A percentile compares a stretch with the other conserved stretches of the same genome.
phyloP scores from a whole-genome alignment of 2,888 invertebrate species.

The Cantharis flavilabris region DNA sequence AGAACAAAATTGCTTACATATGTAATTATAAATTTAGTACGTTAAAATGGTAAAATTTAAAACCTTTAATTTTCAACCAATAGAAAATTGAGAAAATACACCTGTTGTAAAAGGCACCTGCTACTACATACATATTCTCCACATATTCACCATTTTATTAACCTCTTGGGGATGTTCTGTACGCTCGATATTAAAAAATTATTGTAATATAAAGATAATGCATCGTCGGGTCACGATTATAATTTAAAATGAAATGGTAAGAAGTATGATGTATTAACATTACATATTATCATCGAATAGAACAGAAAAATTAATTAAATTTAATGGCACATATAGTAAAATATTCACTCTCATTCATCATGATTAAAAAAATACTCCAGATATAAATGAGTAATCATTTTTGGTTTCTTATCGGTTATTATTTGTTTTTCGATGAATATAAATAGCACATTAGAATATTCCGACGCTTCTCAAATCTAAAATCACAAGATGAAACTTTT shows the following conservation, averaged over 20 bases:
- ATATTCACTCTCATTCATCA: neutral
- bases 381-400: neutral
- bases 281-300: neutral
- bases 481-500: neutral
- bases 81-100: neutral
- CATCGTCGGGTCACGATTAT: neutral
- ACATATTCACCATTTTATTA: neutral
- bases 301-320: neutral
- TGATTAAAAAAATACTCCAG: neutral
- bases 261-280: neutral
- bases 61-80: neutral
- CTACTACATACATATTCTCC: neutral
- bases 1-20: neutral
- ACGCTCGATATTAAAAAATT: neutral
- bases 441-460: neutral
- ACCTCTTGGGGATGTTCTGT: neutral
- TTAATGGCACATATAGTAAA: neutral
- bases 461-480: neutral
- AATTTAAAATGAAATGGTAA: neutral
- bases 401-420: neutral
- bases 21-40: neutral
- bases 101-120: neutral
- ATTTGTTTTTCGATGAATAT: neutral
- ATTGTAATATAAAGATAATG: neutral
- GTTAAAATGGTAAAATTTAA: neutral